A percentile compares a stretch with the other conserved stretches of the same genome.
Evolutionary conservation across 2,113 vertebrate genomes (phyloP).

Genomic region (Pogonocichla stellata): DNA sequence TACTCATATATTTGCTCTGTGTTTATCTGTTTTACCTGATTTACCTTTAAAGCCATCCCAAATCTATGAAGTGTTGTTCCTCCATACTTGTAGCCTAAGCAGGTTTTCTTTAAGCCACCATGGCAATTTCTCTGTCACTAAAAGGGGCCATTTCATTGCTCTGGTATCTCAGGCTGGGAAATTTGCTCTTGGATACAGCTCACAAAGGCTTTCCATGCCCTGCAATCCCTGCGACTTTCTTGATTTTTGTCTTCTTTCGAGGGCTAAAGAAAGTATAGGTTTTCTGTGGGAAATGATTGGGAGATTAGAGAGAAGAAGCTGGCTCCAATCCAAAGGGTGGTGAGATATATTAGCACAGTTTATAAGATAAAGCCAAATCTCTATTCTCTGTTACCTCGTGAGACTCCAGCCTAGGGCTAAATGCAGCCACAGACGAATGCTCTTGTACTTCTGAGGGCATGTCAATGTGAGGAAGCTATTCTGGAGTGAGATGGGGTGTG

Average conservation of each 20-base stretch:
- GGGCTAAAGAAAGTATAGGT: background rate
- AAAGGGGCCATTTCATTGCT: background rate
- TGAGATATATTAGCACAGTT: slow-evolving; percentile 31
- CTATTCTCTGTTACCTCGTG: slow-evolving; percentile 46
- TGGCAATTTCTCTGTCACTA: background rate
- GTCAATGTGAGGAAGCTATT: slow-evolving; percentile 43
- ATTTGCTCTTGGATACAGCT: background rate
- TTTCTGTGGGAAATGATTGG: slow-evolving; percentile 40
- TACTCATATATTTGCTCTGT: background rate
- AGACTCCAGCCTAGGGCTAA: slow-evolving; percentile 58
- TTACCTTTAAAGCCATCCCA: background rate
- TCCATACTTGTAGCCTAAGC: background rate
- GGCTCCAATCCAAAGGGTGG: slow-evolving; percentile 40
- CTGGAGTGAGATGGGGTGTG: slow-evolving; percentile 48
- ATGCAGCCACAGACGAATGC: slow-evolving; percentile 38
- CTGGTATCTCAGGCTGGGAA: background rate
- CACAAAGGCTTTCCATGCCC: background rate
- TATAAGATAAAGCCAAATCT: slow-evolving; percentile 58
- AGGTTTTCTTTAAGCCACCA: background rate
- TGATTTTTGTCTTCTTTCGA: background rate
- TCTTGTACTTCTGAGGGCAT: slow-evolving; percentile 37
- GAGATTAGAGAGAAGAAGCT: slow-evolving; percentile 29
- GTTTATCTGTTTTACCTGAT: background rate
- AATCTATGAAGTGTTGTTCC: background rate
- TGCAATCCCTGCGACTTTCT: background rate